Evolutionary conservation across 2,113 vertebrate species (phyloP), one percentile per base, ranked within the genome.

Genomic region (Patagioenas fasciata): DNA sequence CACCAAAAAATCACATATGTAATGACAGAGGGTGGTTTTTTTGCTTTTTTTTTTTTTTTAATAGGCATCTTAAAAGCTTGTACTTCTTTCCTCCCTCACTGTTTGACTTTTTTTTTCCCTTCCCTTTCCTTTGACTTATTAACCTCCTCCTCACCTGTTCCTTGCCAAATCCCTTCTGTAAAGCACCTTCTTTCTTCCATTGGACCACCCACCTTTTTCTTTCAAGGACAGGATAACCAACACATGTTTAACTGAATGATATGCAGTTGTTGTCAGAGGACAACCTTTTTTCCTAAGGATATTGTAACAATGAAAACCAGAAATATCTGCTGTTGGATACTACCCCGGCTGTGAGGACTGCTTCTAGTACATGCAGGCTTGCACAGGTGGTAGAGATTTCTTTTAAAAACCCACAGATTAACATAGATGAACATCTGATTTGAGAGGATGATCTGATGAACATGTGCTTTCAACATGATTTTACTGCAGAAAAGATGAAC

Each of bases 21-120:
- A n/a, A 2, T 56, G 11, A 42, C 36, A 18, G 0, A 26, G 5
- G 10, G 10, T 53, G n/a, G n/a, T n/a, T n/a, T n/a, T n/a, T n/a
- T n/a, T n/a, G n/a, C n/a, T n/a, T n/a, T 31, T 13, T 5, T 14
- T 38, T 29, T 11, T 44, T 67, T 67, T 25, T 40, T 14, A 40
- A 29, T 31, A 2, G 4, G 2, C 4, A 8, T 23, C 12, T 47
- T 77, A 14, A 42, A 72, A 69, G 7, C 3, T 42, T 73, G 78
- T 67, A 26, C 13, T 75, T 65, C 8, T 69, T 83, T 72, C 24
- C 29, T 83, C 26, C 26, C 44, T 47, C 44, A 47, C 19, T 47
- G 44, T 5, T 62, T 75, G 32, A 56, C 4, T 3, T 12, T 58
- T 42, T 58, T 61, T 50, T 20, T 57, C 14, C 40, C 15, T 20